Base-by-base conservation (phyloP, 2,888 invertebrate genomes). In the Sialis fuliginosa region DNA sequence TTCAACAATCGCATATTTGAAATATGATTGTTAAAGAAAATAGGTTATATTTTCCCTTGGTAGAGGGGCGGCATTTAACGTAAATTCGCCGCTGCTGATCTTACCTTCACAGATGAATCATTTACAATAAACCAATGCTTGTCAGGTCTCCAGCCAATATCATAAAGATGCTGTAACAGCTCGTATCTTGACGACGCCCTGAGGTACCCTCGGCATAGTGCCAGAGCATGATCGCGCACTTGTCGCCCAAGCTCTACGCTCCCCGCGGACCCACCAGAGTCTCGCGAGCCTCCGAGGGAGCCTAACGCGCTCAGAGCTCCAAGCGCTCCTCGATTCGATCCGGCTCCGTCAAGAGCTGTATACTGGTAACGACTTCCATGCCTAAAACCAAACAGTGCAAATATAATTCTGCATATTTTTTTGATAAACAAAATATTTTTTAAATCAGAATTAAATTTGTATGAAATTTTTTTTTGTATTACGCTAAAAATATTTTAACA, bases 121-220 rank as follows among this genome's bases (percentile, higher is more conserved):
- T 80, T 80, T 49, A 92, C 83, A 31, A 85, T 77, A 63, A 91
- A 92, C 92, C 92, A 93, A 62, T 89, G 81, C 63, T 91, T 91
- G 64, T 84, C 84, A 46, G 81, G 71, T 47, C 92, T 74, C 39
- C 84, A 86, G 7, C 91, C 92, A 52, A 92, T 81, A 53, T 81
- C 77, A 57, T 81, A 79, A 52, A 92, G 70, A 58, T 88, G 85
- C 45, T 82, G 78, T 55, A 85, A 73, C 53, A 88, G 72, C 55
- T 79, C 79, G 61, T 90, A 92, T 55, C 90, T 72, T 47, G 75
- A 72, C 53, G 72, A 75, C 51, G 75, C 69, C 40, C 72, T 73
- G 52, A 79, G 63, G 60, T 78, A 76, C 54, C 70, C 70, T 56
- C 73, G 72, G 55, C 81, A 82, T 47, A 77, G 76, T 56, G 75